Base-by-base conservation (phyloP, 35 echinoderm and acorn worm species). In the Apostichopus parvimensis region DNA sequence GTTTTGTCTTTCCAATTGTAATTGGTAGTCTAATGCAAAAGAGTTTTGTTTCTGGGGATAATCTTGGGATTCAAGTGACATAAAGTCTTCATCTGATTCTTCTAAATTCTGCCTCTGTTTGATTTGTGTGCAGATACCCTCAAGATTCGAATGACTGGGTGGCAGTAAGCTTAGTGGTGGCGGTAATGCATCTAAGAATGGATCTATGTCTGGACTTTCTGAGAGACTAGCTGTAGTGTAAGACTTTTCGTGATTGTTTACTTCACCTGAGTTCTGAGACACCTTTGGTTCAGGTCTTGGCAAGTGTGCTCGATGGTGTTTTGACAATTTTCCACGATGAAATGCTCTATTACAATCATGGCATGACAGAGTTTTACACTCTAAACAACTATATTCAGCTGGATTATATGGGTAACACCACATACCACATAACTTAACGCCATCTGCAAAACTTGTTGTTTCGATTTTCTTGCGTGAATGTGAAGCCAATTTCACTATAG, bases 391-490 rank as follows among this genome's bases (percentile, higher is more conserved):
- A 79, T 62, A 95, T 72, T 93, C 92, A 59, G 94, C 96, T 87
- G 89, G 66, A 65, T 95, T 98, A 54, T 95, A 98, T 54, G 88
- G 96, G 64, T 83, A 91, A 88, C 94, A 91, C 94, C 96, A 98
- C 94, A 95, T 95, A 76, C 92, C 58, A 98, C 96, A 98, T 87
- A 89, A 79, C 66, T 87, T 78, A 1, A 87, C 58, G 8, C 88
- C 89, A 90, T 86, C 73, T 86, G 83, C 77, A 86, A 83, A 99
- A 83, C 75, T 61, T 1, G 70, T 80, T 81, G 93, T 94, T 72
- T 92, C 91, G 76, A 99, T 99, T 96, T 89, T 93, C n/a, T 57
- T 89, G 0, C 97, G 95, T 26, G 80, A 75, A 90, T 99, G 97
- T 77, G 88, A 86, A 17, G 79, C 73, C n/a, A 96, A 93, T 92